phyloP scores from a whole-genome alignment of 2,888 invertebrate genomes.

The Callyntrura sp. region DNA sequence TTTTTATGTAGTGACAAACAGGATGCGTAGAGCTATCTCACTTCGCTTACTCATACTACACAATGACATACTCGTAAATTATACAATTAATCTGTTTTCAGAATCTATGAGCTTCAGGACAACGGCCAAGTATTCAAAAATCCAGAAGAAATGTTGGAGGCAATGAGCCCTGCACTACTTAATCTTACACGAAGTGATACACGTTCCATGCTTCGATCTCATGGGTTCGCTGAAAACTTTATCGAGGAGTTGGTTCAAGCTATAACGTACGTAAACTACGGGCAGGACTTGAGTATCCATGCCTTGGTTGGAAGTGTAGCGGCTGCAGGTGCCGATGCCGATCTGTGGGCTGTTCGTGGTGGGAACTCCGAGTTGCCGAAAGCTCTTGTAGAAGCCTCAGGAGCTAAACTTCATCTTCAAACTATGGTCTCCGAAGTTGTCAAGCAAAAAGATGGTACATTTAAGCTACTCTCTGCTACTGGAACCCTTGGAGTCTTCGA shows the following conservation, averaged over 20 bases:
- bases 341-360: slow-evolving; percentile 88
- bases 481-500: slow-evolving; percentile 85
- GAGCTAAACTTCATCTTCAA: slow-evolving; percentile 85
- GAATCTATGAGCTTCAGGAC: slow-evolving; percentile 88
- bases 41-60: no score
- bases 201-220: slow-evolving; percentile 85
- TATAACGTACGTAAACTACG: slow-evolving; percentile 88
- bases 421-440: slow-evolving; percentile 82
- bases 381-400: slow-evolving; percentile 85
- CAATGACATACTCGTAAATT: no score
- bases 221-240: slow-evolving; percentile 86
- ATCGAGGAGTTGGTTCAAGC: slow-evolving; percentile 88
- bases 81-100: slow-evolving; percentile 84
- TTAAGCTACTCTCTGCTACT: slow-evolving; percentile 54
- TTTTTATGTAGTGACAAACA: no score
- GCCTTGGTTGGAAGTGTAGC: slow-evolving; percentile 87
- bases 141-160: slow-evolving; percentile 86
- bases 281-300: slow-evolving; percentile 87
- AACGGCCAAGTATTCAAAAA: slow-evolving; percentile 86
- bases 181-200: slow-evolving; percentile 86
- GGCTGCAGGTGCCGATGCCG: slow-evolving; percentile 87
- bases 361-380: slow-evolving; percentile 87
- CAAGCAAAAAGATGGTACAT: slow-evolving; percentile 85
- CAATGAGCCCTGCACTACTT: slow-evolving; percentile 87
- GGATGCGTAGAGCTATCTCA: no score